Base-by-base conservation (phyloP, 2,113 vertebrate genomes). In the Potamarius usumacintae region DNA sequence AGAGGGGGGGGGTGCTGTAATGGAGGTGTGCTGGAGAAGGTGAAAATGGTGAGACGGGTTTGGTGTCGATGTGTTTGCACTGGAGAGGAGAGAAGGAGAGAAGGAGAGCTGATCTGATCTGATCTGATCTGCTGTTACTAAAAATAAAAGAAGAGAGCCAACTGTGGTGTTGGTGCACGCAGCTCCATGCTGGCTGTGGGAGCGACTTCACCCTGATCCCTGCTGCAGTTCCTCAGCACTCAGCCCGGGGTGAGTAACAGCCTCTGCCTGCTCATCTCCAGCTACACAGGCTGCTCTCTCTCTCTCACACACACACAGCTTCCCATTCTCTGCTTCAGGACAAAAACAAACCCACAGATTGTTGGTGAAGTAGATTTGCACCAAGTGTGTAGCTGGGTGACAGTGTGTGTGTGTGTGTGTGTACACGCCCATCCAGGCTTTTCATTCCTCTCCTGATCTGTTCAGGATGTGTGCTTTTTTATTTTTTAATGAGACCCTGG, bases 161-260 rank as follows among this genome's bases (percentile, higher is more conserved):
- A 84, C 74, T 84, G 25, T 83, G 79, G 30, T 53, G 50, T 78
- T 58, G 1, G 53, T 84, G n/a, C 80, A 79, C 48, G 58, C 74
- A 55, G 42, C 42, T 42, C 2, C 52, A 55, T 12, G 69, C 30
- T 76, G 63, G 84, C 20, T 76, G 30, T 74, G 65, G 67, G 63
- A 82, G 83, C 55, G 80, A 62, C 60, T 76, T 86, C 42, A 42
- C 42, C 42, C 42, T 42, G 42, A 42, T 42, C 3, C 42, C 42
- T 42, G 42, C 42, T 42, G 42, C 42, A 42, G 42, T 4, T 83
- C 55, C 48, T 85, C 85, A 55, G 83, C 86, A 48, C 78, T 27
- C 65, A 71, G 62, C 42, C 85, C 15, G 81, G 71, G 88, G 88
- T 89, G 74, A 89, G 88, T 83, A 87, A n/a, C 79, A 42, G 65